phyloP scores from a whole-genome alignment of 1,140 invertebrate genomes.

The Drosophila tsacasi region DNA sequence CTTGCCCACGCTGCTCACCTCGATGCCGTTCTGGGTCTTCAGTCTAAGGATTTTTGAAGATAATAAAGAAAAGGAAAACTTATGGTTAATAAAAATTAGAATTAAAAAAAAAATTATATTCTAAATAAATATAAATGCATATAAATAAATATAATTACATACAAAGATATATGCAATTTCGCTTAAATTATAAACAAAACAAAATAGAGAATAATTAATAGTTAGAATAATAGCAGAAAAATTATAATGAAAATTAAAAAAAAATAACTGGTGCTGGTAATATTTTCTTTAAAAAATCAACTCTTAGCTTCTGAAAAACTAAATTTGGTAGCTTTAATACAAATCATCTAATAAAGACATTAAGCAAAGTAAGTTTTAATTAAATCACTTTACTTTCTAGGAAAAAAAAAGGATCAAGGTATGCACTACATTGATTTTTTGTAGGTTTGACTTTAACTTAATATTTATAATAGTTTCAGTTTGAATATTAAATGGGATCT shows the following conservation, averaged over 20 bases:
- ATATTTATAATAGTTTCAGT: background rate
- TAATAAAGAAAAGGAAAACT: background rate
- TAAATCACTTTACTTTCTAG: background rate
- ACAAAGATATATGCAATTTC: background rate
- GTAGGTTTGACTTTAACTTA: too few species aligned
- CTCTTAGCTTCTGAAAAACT: background rate
- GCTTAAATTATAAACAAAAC: background rate
- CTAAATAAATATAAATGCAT: background rate
- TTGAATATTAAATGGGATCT: background rate
- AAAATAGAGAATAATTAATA: too few species aligned
- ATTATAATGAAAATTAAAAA: too few species aligned
- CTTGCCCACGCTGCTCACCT: constrained; percentile 82
- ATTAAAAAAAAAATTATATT: background rate
- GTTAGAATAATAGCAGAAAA: too few species aligned
- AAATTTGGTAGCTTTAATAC: background rate
- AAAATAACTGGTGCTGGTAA: too few species aligned
- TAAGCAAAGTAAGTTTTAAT: background rate
- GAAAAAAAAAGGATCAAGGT: background rate
- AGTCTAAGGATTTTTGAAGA: constrained; percentile 46
- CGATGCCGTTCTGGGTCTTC: constrained; percentile 84
- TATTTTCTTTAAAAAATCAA: too few species aligned
- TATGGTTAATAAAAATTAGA: background rate
- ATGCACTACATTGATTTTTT: too few species aligned
- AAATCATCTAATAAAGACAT: background rate
- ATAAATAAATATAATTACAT: too few species aligned